These are phyloP conservation scores for Tokudaia muenninki DNA, from an alignment of 2,797 vertebrate species.

Conservation along the genomic window DNA sequence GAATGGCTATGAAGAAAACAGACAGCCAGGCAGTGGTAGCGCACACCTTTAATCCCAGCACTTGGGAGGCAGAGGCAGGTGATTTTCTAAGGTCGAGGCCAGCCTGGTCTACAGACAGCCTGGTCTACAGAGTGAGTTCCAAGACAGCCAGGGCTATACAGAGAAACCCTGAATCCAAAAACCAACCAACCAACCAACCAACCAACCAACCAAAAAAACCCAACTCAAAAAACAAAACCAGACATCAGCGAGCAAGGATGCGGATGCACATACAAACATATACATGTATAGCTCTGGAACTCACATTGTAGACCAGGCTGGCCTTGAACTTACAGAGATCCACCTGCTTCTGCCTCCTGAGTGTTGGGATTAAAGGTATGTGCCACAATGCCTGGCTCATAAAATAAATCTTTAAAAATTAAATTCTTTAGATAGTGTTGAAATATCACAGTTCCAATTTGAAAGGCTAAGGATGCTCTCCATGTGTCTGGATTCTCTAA, in stretches of 20 bases:
- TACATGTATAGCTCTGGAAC: not conserved
- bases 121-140: too few relatives aligned
- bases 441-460: constrained; percentile 20
- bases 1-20: not conserved
- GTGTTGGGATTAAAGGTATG: not conserved
- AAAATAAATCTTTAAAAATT: too few relatives aligned
- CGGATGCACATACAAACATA: not conserved
- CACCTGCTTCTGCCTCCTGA: not conserved
- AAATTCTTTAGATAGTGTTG: not conserved
- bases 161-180: too few relatives aligned
- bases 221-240: too few relatives aligned
- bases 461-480: constrained; percentile 14
- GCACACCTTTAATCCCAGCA: too few relatives aligned
- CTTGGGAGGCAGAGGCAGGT: too few relatives aligned
- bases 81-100: too few relatives aligned
- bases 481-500: not conserved
- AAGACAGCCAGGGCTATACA: too few relatives aligned
- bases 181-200: too few relatives aligned
- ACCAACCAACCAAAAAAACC: too few relatives aligned
- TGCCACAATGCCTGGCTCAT: not conserved
- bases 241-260: too few relatives aligned
- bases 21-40: not conserved
- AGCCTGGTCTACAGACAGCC: too few relatives aligned
- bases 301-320: not conserved
- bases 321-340: not conserved